phyloP scores from a whole-genome alignment of 2,113 vertebrate genomes.

The Oxyruncus cristatus region DNA sequence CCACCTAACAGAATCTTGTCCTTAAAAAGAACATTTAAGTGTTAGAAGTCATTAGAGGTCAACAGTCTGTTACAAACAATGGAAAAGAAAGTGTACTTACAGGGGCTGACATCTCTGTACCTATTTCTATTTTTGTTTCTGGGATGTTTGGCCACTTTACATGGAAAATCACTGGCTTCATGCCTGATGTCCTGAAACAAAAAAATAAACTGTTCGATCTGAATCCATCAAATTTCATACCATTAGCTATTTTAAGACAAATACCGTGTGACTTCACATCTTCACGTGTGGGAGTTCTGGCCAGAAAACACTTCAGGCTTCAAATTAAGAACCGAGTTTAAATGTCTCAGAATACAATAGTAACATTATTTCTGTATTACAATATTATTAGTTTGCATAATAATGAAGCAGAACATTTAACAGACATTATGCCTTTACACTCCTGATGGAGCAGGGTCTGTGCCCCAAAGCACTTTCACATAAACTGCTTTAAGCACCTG shows the following conservation, averaged over 20 bases:
- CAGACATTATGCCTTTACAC: not conserved
- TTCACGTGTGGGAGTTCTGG: not conserved
- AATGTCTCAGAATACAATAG: not conserved
- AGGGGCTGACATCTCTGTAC: constrained; percentile 98
- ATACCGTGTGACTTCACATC: not conserved
- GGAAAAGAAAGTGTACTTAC: constrained; percentile 78
- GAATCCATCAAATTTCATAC: not conserved
- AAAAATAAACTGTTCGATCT: not conserved
- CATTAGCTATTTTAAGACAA: constrained; percentile 14
- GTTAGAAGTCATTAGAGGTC: not conserved
- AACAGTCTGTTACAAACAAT: not conserved
- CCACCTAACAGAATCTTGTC: not conserved
- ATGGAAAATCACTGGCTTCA: constrained; percentile 94
- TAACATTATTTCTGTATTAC: not conserved
- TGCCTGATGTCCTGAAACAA: constrained; percentile 88
- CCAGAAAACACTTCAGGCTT: not conserved
- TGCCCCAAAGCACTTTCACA: not conserved
- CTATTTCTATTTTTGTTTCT: constrained; percentile 97
- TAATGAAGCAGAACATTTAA: not conserved
- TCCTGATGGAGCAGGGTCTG: not conserved
- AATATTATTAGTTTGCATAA: not conserved
- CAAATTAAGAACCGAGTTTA: not conserved
- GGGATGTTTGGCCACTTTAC: constrained; percentile 91
- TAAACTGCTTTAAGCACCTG: not conserved
- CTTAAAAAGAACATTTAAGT: not conserved